A percentile compares a stretch with the other conserved stretches of the same genome.
Evolutionary conservation across 2,888 invertebrate genomes (phyloP).

Genomic region (Phania funesta): DNA sequence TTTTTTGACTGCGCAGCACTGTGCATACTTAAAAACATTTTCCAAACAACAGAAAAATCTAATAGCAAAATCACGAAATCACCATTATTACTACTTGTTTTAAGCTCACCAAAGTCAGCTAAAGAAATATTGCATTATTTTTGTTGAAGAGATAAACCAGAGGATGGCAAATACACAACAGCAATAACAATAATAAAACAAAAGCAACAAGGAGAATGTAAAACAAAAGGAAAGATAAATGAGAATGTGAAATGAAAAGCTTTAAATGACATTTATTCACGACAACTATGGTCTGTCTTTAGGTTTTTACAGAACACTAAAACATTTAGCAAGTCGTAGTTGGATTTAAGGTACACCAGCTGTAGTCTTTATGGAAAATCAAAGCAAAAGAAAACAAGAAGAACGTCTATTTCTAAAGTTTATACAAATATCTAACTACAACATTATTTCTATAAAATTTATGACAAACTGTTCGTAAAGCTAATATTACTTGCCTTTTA

Average conservation of each 20-base stretch:
- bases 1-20: background rate
- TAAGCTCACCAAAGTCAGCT: constrained; percentile 1
- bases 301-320: background rate
- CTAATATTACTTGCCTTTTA: background rate
- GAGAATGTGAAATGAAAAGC: constrained; percentile 43
- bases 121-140: background rate
- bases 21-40: background rate
- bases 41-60: background rate
- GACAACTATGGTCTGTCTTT: constrained; percentile 16
- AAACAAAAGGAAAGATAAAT: constrained; percentile 44
- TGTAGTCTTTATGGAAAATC: too few species aligned
- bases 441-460: too few species aligned
- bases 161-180: background rate
- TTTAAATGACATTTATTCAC: constrained; percentile 56
- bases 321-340: background rate
- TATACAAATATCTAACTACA: too few species aligned
- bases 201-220: background rate
- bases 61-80: constrained; percentile 53
- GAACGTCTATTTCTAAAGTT: too few species aligned
- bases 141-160: background rate
- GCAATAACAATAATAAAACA: background rate
- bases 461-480: background rate
- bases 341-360: background rate
- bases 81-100: constrained; percentile 18
- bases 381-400: too few species aligned